These are phyloP conservation scores for Tenodera sinensis DNA, from an alignment of 2,888 invertebrate genomes.

Conservation along the genomic window DNA sequence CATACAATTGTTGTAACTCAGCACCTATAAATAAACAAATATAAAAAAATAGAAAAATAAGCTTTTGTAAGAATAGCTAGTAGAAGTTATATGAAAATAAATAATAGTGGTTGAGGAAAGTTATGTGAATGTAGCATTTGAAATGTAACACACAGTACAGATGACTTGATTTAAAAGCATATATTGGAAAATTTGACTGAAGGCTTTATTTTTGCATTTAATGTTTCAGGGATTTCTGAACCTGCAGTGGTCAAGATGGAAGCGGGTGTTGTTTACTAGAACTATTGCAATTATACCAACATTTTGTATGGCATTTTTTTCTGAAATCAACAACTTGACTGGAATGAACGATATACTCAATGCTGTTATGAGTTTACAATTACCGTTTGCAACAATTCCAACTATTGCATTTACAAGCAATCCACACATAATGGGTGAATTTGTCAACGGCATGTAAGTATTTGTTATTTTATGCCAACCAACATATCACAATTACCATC, in stretches of 20 bases:
- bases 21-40: too few relatives aligned
- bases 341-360: conserved; percentile 82
- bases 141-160: too few relatives aligned
- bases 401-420: conserved; percentile 83
- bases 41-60: too few relatives aligned
- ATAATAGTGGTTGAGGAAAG: too few relatives aligned
- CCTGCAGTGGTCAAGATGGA: conserved; percentile 82
- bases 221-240: conserved; percentile 67
- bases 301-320: conserved; percentile 65
- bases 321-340: conserved; percentile 64
- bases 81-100: too few relatives aligned
- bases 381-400: conserved; percentile 84
- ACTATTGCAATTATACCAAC: conserved; percentile 76
- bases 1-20: too few relatives aligned
- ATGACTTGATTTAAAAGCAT: too few relatives aligned
- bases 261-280: conserved; percentile 78
- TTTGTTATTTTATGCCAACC: not conserved
- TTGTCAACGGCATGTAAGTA: conserved; percentile 72
- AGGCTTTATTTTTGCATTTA: not conserved
- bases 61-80: too few relatives aligned
- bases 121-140: too few relatives aligned
- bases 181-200: too few relatives aligned
- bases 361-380: conserved; percentile 80
- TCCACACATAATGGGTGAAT: conserved; percentile 75
- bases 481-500: too few relatives aligned